Percentiles rank a stretch among this genome's conserved stretches.
phyloP scores from a whole-genome alignment of 1,140 invertebrate genomes.

The Pectinophora gossypiella region DNA sequence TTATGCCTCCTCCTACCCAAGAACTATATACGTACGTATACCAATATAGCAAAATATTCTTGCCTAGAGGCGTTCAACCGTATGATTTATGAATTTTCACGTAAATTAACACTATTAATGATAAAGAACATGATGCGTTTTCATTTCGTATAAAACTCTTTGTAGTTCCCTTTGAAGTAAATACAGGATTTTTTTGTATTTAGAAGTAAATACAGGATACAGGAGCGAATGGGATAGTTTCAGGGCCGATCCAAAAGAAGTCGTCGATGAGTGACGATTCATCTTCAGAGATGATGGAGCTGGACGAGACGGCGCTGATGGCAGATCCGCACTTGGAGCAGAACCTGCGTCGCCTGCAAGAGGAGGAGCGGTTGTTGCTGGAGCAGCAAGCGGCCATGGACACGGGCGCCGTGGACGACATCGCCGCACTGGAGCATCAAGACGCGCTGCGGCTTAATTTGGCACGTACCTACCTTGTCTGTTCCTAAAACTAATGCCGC shows the following conservation, averaged over 20 bases:
- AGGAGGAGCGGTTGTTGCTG: conserved; percentile 80
- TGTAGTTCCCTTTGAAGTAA: too few relatives aligned
- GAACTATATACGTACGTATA: too few relatives aligned
- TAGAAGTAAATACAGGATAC: neutral
- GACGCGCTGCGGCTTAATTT: conserved; percentile 55
- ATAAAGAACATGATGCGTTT: too few relatives aligned
- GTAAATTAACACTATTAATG: too few relatives aligned
- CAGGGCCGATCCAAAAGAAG: conserved; percentile 80
- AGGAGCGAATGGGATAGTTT: conserved; percentile 77
- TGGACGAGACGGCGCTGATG: conserved; percentile 91
- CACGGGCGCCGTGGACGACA: conserved; percentile 43
- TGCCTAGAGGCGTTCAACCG: too few relatives aligned
- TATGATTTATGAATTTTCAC: too few relatives aligned
- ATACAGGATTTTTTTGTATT: too few relatives aligned
- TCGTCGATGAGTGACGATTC: conserved; percentile 94
- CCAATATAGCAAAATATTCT: too few relatives aligned
- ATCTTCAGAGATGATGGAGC: conserved; percentile 95
- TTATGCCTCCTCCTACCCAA: too few relatives aligned
- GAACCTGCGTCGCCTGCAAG: conserved; percentile 77
- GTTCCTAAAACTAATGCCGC: too few relatives aligned
- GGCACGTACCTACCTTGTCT: conserved; percentile 15
- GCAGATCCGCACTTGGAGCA: conserved; percentile 77
- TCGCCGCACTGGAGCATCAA: conserved; percentile 82
- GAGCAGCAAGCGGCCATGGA: conserved; percentile 50
- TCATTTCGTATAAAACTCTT: too few relatives aligned